These are phyloP conservation scores for Linnaemya vulpina DNA, from an alignment of 2,888 invertebrate species.

Conservation along the genomic window DNA sequence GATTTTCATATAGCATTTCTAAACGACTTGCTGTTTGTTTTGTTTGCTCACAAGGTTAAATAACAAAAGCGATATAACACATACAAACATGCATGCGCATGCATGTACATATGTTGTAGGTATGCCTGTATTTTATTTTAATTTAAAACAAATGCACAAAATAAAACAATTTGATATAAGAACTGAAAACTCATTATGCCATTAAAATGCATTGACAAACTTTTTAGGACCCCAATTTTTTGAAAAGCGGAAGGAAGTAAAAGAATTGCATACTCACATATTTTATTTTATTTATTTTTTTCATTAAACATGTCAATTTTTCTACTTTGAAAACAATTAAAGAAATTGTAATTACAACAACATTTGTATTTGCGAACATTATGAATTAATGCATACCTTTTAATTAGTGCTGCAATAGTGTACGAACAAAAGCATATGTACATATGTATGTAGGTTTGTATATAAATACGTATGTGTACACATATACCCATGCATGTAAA, in stretches of 20 bases:
- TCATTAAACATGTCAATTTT: conserved; percentile 32
- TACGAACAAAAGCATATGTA: neutral
- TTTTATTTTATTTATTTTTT: neutral
- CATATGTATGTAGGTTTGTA: too few species aligned
- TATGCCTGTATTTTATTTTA: too few species aligned
- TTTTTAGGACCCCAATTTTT: neutral
- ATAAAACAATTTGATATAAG: neutral
- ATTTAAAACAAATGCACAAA: neutral
- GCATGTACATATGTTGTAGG: neutral
- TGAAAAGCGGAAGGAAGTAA: conserved; percentile 60
- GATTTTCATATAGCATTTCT: neutral
- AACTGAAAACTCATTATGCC: neutral
- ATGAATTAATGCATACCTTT: neutral
- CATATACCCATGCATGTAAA: neutral
- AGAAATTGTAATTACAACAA: conserved; percentile 10
- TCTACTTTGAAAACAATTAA: conserved; percentile 50
- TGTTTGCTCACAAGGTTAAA: conserved; percentile 12
- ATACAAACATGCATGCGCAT: too few species aligned
- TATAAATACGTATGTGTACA: too few species aligned
- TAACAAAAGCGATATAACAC: conserved; percentile 2
- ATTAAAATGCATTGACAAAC: conserved; percentile 16
- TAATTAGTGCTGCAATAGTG: conserved; percentile 32
- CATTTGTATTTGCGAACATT: too few species aligned
- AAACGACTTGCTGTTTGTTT: neutral
- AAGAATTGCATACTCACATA: conserved; percentile 26